phyloP scores from a whole-genome alignment of 30 jellyfish, hydroid and myxozoan genomes.

The Clytia hemisphaerica region DNA sequence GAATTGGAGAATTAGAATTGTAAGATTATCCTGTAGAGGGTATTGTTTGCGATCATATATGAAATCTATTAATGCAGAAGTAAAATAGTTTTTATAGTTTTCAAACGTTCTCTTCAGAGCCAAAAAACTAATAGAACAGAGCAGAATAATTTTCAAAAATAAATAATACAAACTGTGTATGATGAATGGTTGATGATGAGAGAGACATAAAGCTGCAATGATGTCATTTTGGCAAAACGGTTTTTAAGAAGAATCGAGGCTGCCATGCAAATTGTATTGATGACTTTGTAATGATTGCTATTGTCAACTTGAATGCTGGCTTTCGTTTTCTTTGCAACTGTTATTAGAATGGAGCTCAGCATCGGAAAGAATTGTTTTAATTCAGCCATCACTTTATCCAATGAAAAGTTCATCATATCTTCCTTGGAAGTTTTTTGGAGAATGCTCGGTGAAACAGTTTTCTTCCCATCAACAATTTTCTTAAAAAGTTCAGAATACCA shows the following conservation, averaged over 20 bases:
- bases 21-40: too few relatives aligned
- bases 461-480: too few relatives aligned
- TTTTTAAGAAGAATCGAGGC: slow-evolving; percentile 32
- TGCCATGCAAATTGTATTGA: slow-evolving; percentile 24
- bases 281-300: slow-evolving; percentile 3
- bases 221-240: slow-evolving; percentile 28
- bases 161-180: slow-evolving; percentile 17
- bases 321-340: slow-evolving; percentile 4
- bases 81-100: too few relatives aligned
- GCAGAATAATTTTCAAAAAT: too few relatives aligned
- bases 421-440: slow-evolving; percentile 21
- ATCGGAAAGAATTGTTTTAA: slow-evolving; percentile 11
- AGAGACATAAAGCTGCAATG: slow-evolving; percentile 22
- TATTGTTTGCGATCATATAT: too few relatives aligned
- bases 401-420: slow-evolving; percentile 14
- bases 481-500: too few relatives aligned
- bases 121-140: too few relatives aligned
- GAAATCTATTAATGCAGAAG: too few relatives aligned
- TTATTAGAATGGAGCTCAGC: background rate
- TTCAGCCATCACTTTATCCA: background rate
- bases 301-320: too few relatives aligned
- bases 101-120: too few relatives aligned
- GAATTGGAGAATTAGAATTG: too few relatives aligned
- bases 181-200: slow-evolving; percentile 29
- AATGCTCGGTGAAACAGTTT: too few relatives aligned